Evolutionary conservation across 2,113 vertebrate species (phyloP).

Genomic region (Solenodon paradoxus): DNA sequence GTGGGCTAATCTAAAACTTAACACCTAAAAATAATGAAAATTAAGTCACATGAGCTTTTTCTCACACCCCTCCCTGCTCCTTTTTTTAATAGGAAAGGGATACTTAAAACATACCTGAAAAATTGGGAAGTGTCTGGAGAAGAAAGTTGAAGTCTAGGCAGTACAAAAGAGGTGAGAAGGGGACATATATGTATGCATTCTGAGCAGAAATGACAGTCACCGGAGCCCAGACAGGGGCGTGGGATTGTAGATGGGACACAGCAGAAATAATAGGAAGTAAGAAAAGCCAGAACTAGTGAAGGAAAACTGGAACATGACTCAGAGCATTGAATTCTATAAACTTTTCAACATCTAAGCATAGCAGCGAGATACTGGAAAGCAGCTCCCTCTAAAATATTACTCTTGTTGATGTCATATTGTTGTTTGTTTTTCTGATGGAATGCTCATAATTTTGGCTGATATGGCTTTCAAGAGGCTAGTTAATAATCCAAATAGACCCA

Average conservation of each 20-base stretch:
- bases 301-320: not conserved
- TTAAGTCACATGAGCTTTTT: constrained; percentile 76
- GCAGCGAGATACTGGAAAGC: not conserved
- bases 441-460: not conserved
- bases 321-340: not conserved
- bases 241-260: not conserved
- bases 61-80: fast-evolving
- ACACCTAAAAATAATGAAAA: constrained; percentile 86
- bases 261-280: fast-evolving
- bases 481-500: not conserved
- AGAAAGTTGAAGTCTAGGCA: not conserved
- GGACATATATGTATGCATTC: not conserved
- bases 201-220: not conserved
- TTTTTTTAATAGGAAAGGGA: not conserved
- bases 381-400: not conserved
- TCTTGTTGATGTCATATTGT: not conserved
- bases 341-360: not conserved
- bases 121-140: constrained; percentile 6
- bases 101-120: constrained; percentile 59
- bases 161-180: not conserved
- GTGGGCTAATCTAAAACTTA: constrained; percentile 84
- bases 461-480: not conserved
- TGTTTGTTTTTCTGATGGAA: not conserved
- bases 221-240: no score
- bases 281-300: not conserved